These are phyloP conservation scores for Syrphus vitripennis DNA, from an alignment of 2,888 invertebrate species.

Conservation along the genomic window DNA sequence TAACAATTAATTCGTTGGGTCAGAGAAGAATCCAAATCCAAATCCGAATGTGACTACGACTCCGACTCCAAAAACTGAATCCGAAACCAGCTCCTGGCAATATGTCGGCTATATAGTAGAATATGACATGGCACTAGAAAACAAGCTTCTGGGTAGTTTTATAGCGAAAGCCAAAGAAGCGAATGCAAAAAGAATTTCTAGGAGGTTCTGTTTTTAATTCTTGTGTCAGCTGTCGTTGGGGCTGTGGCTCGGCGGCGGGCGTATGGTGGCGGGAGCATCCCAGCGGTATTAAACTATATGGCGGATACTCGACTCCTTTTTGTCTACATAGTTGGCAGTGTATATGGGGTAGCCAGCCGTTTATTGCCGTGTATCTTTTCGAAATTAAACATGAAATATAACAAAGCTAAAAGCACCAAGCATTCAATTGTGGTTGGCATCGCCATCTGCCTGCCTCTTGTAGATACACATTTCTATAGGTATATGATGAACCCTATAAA, in stretches of 20 bases:
- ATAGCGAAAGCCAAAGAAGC: background rate
- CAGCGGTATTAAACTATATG: background rate
- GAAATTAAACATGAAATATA: constrained; percentile 57
- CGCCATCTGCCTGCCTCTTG: constrained; percentile 37
- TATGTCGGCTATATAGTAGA: background rate
- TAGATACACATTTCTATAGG: background rate
- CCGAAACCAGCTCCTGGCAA: background rate
- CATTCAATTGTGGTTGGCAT: constrained; percentile 60
- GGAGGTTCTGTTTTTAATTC: constrained; percentile 5
- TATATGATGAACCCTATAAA: background rate
- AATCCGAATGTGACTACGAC: no score
- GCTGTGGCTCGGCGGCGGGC: background rate
- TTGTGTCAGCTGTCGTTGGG: constrained; percentile 2
- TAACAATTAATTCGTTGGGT: constrained; percentile 68
- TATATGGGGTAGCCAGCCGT: no score
- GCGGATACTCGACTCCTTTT: background rate
- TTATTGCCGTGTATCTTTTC: constrained; percentile 64
- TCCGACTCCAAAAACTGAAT: background rate
- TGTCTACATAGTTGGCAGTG: background rate
- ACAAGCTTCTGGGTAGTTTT: background rate
- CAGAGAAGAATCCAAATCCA: background rate
- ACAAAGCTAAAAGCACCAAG: constrained; percentile 16
- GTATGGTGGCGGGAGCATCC: no score
- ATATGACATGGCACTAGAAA: background rate
- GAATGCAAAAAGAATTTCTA: background rate